Evolutionary conservation across 2,888 invertebrate genomes (phyloP), one percentile per base, ranked within the genome.

Genomic region (Branchipolynoe longqiensis): DNA sequence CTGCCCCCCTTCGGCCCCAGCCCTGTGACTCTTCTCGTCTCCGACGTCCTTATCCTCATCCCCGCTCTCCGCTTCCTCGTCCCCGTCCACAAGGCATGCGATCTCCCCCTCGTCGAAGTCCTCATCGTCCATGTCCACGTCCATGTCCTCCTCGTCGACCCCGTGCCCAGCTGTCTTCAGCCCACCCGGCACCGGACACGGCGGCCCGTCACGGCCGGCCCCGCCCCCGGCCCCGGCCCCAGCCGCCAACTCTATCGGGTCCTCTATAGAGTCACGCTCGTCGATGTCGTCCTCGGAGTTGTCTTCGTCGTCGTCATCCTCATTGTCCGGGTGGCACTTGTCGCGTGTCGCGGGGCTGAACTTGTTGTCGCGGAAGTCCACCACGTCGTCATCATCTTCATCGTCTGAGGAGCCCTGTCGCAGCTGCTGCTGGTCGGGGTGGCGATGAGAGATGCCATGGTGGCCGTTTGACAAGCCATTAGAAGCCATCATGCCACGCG

Each of bases 241-340:
- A 54, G 25, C 14, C 4, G 28, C 78, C 14, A 28, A 31, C 78
- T 54, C 48, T 48, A 14, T 8, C 62, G 41, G 31, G 48, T 78
- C 78, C 78, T 78, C 78, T 1, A 78, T 78, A 1, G 78, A 78
- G 33, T 78, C 78, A 1, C 78, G 25, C 48, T 78, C 78, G 8
- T 22, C 25, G 48, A n/a, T 25, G 22, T 22, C 12, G 1, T 73
- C 73, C 28, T 12, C 62, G 36, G 36, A 69, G 69, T 33, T 69
- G 3, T 38, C 0, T 38, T 69, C 38, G 22, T 69, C 36, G 8
- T 48, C 4, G 18, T 48, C 8, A 18, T 48, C 48, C 8, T 48
- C 8, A 18, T 48, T 48, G 8, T 18, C 14, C 28, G 62, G 31
- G n/a, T 62, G 3, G 14, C n/a, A n/a, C n/a, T n/a, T 62, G 28